These are phyloP conservation scores for Sphaeramia orbicularis DNA, from an alignment of 2,797 vertebrate species.

Conservation along the genomic window DNA sequence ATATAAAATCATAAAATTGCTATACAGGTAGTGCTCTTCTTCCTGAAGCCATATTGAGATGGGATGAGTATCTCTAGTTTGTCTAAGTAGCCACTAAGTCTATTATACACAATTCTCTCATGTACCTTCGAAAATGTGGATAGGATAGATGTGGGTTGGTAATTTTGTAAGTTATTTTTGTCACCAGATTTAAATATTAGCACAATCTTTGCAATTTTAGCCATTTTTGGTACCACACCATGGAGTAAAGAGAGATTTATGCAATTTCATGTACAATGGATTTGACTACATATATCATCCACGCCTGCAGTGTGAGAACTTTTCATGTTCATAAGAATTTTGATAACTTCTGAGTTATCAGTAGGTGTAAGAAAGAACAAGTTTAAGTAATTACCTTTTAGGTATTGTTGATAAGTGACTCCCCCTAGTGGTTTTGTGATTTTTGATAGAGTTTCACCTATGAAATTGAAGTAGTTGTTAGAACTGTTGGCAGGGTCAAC, in stretches of 20 bases:
- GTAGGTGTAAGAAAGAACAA: not conserved
- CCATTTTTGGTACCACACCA: not conserved
- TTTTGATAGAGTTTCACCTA: not conserved
- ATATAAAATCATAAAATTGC: slow-evolving; percentile 7
- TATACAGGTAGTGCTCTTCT: not conserved
- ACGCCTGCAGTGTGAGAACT: not conserved
- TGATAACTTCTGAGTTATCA: no score
- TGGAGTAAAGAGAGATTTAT: not conserved
- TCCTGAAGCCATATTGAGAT: slow-evolving; percentile 18
- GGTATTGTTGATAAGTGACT: not conserved
- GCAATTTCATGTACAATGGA: not conserved
- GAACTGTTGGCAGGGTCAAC: not conserved
- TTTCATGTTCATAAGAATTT: not conserved
- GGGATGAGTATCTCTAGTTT: not conserved
- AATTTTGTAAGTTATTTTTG: not conserved
- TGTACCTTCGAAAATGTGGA: not conserved
- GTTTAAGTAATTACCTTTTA: not conserved
- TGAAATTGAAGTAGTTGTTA: not conserved
- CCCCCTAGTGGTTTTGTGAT: not conserved
- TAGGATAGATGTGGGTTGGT: not conserved
- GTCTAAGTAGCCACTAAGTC: not conserved
- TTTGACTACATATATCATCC: slow-evolving; percentile 1
- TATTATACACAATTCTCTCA: not conserved
- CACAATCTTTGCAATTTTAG: slow-evolving; percentile 6
- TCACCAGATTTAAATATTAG: slow-evolving; percentile 4